Base-by-base conservation (phyloP, 2,888 invertebrate genomes). In the Geophilus truncorum region DNA sequence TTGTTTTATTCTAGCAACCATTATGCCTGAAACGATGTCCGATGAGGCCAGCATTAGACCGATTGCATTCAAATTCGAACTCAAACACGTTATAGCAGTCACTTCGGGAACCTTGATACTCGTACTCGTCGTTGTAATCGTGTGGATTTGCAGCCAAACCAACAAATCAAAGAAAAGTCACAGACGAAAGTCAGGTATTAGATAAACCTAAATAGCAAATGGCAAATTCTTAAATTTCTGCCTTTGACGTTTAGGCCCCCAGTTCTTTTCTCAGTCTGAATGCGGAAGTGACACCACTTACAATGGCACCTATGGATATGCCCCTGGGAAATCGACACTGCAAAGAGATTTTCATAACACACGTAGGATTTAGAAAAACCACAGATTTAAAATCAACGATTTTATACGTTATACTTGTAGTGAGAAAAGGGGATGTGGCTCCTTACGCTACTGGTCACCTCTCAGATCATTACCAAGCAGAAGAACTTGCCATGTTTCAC, bases 361-460 rank as follows among this genome's bases (percentile, higher is more conserved):
- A 4, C 1, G 57, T 62, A 62, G 21, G n/a, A 40, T 6, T 57
- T 23, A 23, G 10, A n/a, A 62, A 2, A n/a, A 21, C 10, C 12
- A 28, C 28, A 28, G 15, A 70, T 6, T 7, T 9, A 4, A 28
- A 70, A 28, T 70, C 12, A 25, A 28, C 23, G 6, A 6, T n/a
- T n/a, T n/a, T n/a, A n/a, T n/a, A n/a, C n/a, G n/a, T n/a, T n/a
- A 4, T 9, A 23, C n/a, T 70, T 70, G 25, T 23, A 70, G 28
- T 70, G 7, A n/a, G 34, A 21, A 34, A 32, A 77, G 32, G 18
- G 0, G 77, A 77, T 9, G 1, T 77, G 18, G 18, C 77, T 34
- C 77, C 77, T 32, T 77, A 77, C 23, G 77, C 77, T 21, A 77
- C 77, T n/a, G 77, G 57, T 23, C 57, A 62, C 21, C 23, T 62